Percentiles rank a stretch among this genome's conserved stretches.
Evolutionary conservation across 1,140 invertebrate species (phyloP).

Genomic region (Andrena cerasifolii): DNA sequence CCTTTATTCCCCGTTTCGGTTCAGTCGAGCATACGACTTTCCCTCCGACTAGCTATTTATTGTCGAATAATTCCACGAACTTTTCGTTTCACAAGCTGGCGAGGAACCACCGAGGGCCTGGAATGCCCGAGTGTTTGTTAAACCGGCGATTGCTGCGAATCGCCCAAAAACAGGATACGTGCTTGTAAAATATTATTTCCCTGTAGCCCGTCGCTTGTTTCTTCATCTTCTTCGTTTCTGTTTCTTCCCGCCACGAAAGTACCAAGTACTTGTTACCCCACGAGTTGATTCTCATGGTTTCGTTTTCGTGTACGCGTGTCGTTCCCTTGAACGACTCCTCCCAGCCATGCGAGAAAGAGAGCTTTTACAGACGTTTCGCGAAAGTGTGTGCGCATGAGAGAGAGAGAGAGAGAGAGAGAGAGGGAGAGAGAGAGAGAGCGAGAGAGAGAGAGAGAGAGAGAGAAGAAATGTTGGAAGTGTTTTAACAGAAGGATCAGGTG

Average conservation of each 20-base stretch:
- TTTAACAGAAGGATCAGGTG: background rate
- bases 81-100: too few relatives aligned
- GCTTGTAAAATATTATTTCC: background rate
- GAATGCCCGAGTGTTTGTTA: too few relatives aligned
- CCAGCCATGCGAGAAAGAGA: background rate
- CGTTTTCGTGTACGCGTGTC: constrained; percentile 2
- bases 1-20: too few relatives aligned
- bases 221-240: background rate
- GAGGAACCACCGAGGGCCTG: too few relatives aligned
- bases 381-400: too few relatives aligned
- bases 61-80: background rate
- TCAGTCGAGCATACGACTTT: too few relatives aligned
- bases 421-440: too few relatives aligned
- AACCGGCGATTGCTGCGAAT: background rate
- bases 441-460: background rate
- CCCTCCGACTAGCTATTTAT: constrained; percentile 2
- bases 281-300: background rate
- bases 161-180: background rate
- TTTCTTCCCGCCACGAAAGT: background rate
- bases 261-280: background rate
- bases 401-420: background rate
- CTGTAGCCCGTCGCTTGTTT: background rate
- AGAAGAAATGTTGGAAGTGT: background rate
- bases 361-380: constrained; percentile 11
- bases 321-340: constrained; percentile 19